Base-by-base conservation (phyloP, 2,797 vertebrate species). In the Otolemur crassicaudatus region DNA sequence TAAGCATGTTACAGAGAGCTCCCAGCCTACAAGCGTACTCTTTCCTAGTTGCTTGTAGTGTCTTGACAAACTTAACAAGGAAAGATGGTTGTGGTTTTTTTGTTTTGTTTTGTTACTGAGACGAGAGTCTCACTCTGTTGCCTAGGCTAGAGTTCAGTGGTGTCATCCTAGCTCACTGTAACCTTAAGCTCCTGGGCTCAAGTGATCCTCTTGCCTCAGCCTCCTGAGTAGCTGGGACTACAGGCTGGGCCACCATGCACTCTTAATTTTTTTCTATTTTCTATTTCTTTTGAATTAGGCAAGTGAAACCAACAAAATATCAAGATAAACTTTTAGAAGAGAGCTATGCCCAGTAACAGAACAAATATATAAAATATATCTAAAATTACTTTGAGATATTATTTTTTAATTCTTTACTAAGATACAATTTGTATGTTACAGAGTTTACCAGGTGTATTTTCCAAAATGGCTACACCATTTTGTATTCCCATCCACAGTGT, bases 271-370 rank as follows among this genome's bases (percentile, higher is more conserved):
- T 43, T 43, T 43, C 40, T 43, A 43, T 43, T 43, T 49, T 49
- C 46, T 49, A 14, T 92, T 69, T 94, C 49, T 89, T 93, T 96
- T 94, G 88, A 72, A 79, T 84, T 77, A 63, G 80, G 46, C 65
- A 49, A 61, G 12, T 69, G 43, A 75, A 88, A 69, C 60, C 81
- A 97, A 82, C 12, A 93, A 73, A 46, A 84, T 76, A 92, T 31
- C 61, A 81, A 76, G 84, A 70, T 80, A 88, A 81, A 65, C 25
- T 80, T 90, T 93, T 87, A 77, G 29, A 84, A 86, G n/a, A 89
- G 46, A 94, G 49, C 29, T 72, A 14, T 87, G 34, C 29, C 87
- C 46, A 69, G 46, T 79, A 90, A 58, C 58, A 84, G 61, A 67
- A 23, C 23, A 93, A 58, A 49, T 69, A 53, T 76, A 31, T 90